Conservation (phyloP, 2,797 vertebrate species). For the Psittacula derbiana region DNA sequence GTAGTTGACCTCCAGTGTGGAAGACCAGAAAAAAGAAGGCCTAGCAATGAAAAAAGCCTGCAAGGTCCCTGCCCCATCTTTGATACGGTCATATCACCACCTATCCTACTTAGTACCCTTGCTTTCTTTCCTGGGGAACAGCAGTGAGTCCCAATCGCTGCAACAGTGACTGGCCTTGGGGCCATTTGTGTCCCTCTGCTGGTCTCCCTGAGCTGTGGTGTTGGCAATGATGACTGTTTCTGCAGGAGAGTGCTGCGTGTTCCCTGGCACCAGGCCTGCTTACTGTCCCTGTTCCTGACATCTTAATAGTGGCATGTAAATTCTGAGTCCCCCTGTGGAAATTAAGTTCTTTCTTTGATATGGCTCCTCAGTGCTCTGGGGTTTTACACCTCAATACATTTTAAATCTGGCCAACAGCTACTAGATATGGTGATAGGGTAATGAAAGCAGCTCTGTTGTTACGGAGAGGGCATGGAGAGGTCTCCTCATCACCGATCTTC, state of each 20-base stretch:
- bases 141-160: neutral
- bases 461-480: neutral
- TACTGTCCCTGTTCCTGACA: neutral
- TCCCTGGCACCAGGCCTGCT: neutral
- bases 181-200: neutral
- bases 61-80: neutral
- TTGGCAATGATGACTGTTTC: fast-evolving
- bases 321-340: neutral
- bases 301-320: neutral
- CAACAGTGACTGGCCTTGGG: neutral
- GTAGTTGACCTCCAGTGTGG: neutral
- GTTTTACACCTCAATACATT: neutral
- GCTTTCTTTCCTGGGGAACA: neutral
- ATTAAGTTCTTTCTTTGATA: neutral
- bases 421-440: neutral
- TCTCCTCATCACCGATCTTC: neutral
- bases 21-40: neutral
- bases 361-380: neutral
- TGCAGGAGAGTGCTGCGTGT: neutral
- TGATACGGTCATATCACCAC: neutral
- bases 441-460: neutral
- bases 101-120: neutral
- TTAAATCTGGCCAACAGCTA: neutral
- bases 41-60: neutral
- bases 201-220: fast-evolving